Evolutionary conservation across 2,888 invertebrate species (phyloP), one percentile per base, ranked within the genome.

Genomic region (Ormyrus rosae): DNA sequence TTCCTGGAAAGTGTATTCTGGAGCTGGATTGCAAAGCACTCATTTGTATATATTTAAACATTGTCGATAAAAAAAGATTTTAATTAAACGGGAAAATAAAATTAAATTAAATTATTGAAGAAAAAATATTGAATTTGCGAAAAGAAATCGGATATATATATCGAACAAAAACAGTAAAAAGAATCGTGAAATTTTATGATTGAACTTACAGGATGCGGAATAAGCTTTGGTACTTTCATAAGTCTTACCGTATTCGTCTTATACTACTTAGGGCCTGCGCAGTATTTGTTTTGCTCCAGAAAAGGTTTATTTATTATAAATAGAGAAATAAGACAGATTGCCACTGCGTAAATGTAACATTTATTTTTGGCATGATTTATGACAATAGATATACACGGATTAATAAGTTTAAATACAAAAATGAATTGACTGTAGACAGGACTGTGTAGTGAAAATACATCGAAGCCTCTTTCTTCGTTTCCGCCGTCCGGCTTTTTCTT

Each of bases 361-460:
- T 90, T 90, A 90, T 90, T 90, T 90, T 90, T 88, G 89, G 90
- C 90, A 90, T 90, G 88, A 89, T 90, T 89, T 89, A 89, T 90
- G 90, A 89, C 89, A 87, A 88, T 89, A 87, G 88, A 90, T 89
- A 89, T 81, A 83, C 82, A 83, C 78, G 79, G 73, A 83, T 83
- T 82, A 78, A 81, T 90, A 89, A 83, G 84, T 89, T 89, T 77
- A 89, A 87, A 89, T 90, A 90, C 88, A 90, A 82, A 90, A 90
- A 90, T 87, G 89, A 90, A 90, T 90, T 90, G 90, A 90, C 90
- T 89, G 88, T 88, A 88, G 89, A 90, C 88, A 90, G 89, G 88
- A 90, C 88, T 87, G 88, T 78, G 75, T 89, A 88, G 89, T 90
- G 89, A 90, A 89, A 90, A 90, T 90, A 90, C 90, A 89, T 89